These are phyloP conservation scores for Cryptomyrus ogoouensis DNA, from an alignment of 2,113 vertebrate genomes.

Conservation along the genomic window DNA sequence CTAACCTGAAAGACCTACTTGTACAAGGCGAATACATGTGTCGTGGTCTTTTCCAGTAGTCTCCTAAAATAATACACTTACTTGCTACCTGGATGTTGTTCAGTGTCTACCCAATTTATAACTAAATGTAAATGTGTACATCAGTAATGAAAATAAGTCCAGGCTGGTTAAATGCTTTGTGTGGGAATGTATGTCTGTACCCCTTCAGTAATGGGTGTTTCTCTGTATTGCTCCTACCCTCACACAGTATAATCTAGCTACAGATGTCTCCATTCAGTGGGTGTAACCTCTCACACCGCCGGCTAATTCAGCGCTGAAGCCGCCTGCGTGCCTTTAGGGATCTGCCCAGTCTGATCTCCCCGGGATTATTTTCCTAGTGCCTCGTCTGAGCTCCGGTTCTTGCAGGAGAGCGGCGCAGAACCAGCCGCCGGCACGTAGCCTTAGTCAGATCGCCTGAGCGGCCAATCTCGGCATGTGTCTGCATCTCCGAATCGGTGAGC, in stretches of 20 bases:
- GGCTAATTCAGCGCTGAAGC: neutral
- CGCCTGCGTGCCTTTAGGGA: neutral
- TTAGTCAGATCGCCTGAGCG: neutral
- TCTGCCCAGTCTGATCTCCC: neutral
- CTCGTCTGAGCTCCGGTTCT: neutral
- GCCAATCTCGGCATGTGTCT: neutral
- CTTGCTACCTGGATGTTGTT: neutral
- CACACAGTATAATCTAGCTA: neutral
- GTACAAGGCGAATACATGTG: neutral
- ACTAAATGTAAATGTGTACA: neutral
- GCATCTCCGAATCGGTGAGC: neutral
- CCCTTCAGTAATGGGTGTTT: neutral
- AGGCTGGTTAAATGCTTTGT: neutral
- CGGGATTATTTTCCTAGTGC: neutral
- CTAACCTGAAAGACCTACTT: neutral
- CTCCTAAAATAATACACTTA: neutral
- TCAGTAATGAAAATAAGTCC: neutral
- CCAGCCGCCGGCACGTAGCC: neutral
- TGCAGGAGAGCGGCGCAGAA: neutral
- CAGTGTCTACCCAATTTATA: neutral
- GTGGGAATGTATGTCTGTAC: neutral
- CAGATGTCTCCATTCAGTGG: neutral
- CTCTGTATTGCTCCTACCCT: neutral
- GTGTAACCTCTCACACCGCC: neutral
- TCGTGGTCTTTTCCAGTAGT: neutral